Evolutionary conservation across 2,797 vertebrate species (phyloP), one percentile per base, ranked within the genome.

Genomic region (Siniperca scherzeri): DNA sequence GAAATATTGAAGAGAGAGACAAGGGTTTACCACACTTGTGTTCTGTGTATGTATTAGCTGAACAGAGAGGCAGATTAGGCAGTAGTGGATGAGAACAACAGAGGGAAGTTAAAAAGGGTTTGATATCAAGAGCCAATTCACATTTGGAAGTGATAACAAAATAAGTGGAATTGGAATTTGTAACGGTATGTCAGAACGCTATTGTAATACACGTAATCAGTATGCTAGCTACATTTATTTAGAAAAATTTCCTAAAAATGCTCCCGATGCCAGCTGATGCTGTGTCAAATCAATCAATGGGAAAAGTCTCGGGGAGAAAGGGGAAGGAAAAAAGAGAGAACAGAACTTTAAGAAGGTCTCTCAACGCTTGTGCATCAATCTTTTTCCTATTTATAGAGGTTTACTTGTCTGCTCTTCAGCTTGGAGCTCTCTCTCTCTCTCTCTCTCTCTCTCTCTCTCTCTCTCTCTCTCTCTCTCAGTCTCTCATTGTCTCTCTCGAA

Each of bases 91-190:
- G 71, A 84, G 38, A 77, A n/a, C 13, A 56, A 59, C 60, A 53
- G 61, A 74, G 60, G 42, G 50, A 67, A 61, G 46, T 38, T 57
- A 38, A 71, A 76, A 78, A 61, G 36, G 55, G 56, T 66, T 85
- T 6, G 2, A 66, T 83, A 62, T 86, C 65, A 60, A 78, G 52
- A 83, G 76, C 70, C 60, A 62, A 55, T 80, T 87, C 70, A 66
- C 74, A 73, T 85, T 77, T 80, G 77, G 65, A 60, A 44, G 65
- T 12, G 64, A 74, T 87, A 77, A 75, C 38, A 12, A 33, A 87
- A 73, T 83, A 80, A 87, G 85, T 82, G 53, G 73, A 80, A 81
- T 80, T 77, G 42, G 65, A 82, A 62, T 82, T 87, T 69, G 81
- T 91, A 82, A 50, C 30, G 9, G 61, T 65, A 14, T 42, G 53